Percentiles rank a stretch among this genome's conserved stretches.
Evolutionary conservation across 2,888 invertebrate genomes (phyloP).

Genomic region (Chymomyza procnemis): DNA sequence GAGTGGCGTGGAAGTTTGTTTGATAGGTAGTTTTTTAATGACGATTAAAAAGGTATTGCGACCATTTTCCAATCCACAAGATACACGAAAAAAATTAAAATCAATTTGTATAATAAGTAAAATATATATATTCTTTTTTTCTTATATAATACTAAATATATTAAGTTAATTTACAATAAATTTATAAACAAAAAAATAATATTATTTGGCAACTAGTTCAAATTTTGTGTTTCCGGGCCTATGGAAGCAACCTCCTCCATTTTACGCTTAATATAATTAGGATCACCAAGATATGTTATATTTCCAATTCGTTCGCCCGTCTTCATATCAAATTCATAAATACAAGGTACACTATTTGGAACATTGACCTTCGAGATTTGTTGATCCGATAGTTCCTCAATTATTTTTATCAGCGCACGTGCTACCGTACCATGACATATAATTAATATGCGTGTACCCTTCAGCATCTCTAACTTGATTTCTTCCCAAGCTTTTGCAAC

Average conservation of each 20-base stretch:
- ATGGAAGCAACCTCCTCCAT: slow-evolving; percentile 89
- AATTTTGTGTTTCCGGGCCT: slow-evolving; percentile 76
- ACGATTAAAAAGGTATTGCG: too few relatives aligned
- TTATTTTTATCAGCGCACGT: slow-evolving; percentile 90
- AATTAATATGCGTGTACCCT: slow-evolving; percentile 87
- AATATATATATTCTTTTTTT: too few relatives aligned
- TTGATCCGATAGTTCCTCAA: slow-evolving; percentile 86
- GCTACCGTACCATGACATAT: slow-evolving; percentile 93
- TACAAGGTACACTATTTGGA: slow-evolving; percentile 89
- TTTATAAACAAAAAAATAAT: too few relatives aligned
- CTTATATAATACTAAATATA: too few relatives aligned
- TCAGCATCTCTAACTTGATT: slow-evolving; percentile 85
- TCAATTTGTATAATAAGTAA: too few relatives aligned
- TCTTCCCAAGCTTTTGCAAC: slow-evolving; percentile 89
- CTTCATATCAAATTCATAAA: slow-evolving; percentile 86
- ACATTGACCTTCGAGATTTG: slow-evolving; percentile 87
- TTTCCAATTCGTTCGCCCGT: slow-evolving; percentile 84
- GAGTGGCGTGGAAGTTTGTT: too few relatives aligned
- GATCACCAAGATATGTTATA: slow-evolving; percentile 83
- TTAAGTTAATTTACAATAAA: too few relatives aligned
- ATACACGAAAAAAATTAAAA: too few relatives aligned
- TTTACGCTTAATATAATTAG: slow-evolving; percentile 82
- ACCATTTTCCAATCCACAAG: too few relatives aligned
- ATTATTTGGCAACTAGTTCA: background rate
- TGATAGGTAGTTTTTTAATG: too few relatives aligned